phyloP scores from a whole-genome alignment of 1,140 invertebrate genomes.

The Wiebesia pumilae region DNA sequence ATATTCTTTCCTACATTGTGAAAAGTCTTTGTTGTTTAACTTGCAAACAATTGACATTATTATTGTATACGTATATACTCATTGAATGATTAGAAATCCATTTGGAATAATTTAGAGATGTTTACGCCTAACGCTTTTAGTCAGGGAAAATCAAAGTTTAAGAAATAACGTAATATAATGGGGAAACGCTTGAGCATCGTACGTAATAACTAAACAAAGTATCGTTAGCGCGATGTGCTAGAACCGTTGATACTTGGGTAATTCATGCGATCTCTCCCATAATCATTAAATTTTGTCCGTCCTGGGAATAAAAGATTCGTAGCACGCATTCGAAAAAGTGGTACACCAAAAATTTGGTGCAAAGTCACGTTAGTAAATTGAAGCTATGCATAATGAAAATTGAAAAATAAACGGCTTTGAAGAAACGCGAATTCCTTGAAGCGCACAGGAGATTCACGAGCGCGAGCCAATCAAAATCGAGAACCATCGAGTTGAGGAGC shows the following conservation, averaged over 20 bases:
- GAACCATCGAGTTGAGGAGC: too few relatives aligned
- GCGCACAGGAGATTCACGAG: background rate
- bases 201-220: background rate
- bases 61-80: too few relatives aligned
- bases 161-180: too few relatives aligned
- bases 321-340: background rate
- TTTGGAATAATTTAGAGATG: background rate
- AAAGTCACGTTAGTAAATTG: background rate
- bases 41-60: too few relatives aligned
- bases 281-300: background rate
- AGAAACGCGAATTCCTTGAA: conserved; percentile 21
- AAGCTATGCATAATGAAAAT: background rate
- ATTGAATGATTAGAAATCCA: background rate
- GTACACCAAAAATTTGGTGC: background rate
- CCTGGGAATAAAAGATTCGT: background rate
- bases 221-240: background rate
- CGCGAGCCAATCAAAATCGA: too few relatives aligned
- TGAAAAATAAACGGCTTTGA: background rate
- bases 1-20: too few relatives aligned
- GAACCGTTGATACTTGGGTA: background rate
- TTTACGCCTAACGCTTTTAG: too few relatives aligned
- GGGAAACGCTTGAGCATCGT: background rate
- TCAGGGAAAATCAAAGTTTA: too few relatives aligned
- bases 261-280: background rate
- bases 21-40: too few relatives aligned